phyloP scores from a whole-genome alignment of 2,888 invertebrate genomes.

The Oegoconia quadripuncta region DNA sequence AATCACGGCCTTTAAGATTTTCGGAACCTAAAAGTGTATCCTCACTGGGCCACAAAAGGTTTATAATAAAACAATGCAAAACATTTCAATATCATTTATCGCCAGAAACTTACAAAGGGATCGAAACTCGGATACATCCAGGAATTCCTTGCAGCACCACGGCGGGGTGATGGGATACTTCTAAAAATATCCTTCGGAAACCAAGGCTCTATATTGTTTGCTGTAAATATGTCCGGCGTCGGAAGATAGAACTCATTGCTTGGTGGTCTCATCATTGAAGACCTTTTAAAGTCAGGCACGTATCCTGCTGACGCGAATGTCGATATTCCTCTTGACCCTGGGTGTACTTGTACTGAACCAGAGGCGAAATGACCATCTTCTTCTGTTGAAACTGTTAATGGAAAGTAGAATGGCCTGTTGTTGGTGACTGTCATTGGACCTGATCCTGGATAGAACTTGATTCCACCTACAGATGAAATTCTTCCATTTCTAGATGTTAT shows the following conservation, averaged over 20 bases:
- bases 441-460: constrained; percentile 34
- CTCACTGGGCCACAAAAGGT: neutral
- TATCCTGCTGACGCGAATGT: constrained; percentile 39
- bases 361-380: constrained; percentile 37
- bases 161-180: constrained; percentile 25
- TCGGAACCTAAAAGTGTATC: neutral
- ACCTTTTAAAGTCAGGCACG: constrained; percentile 10
- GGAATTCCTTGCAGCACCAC: constrained; percentile 25
- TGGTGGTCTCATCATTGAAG: neutral
- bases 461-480: constrained; percentile 44
- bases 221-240: constrained; percentile 25
- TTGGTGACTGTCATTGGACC: neutral
- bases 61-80: no score
- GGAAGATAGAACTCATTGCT: constrained; percentile 22
- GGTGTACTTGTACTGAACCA: constrained; percentile 43
- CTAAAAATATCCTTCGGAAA: constrained; percentile 34
- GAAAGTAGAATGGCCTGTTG: constrained; percentile 17
- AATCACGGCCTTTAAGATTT: no score
- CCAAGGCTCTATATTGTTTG: constrained; percentile 33
- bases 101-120: constrained; percentile 41
- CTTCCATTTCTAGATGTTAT: constrained; percentile 49
- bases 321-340: constrained; percentile 46
- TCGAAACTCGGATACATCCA: constrained; percentile 45
- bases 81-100: constrained; percentile 22
- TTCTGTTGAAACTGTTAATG: constrained; percentile 37